phyloP scores from a whole-genome alignment of 2,797 vertebrate genomes.

The Molossus molossus region DNA sequence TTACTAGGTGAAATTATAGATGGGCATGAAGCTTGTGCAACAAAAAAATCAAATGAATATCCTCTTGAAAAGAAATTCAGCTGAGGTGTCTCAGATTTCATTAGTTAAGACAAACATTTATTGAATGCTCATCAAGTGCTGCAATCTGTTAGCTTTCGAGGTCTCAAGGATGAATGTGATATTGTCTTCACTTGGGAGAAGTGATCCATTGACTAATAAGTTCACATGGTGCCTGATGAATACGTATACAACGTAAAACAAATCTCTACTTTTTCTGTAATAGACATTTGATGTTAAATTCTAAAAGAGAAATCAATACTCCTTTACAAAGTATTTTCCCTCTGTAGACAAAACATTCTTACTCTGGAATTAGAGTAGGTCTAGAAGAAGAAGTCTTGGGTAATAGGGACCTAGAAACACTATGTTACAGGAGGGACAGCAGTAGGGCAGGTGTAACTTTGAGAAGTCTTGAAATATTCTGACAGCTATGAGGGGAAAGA shows the following conservation, averaged over 20 bases:
- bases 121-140: slow-evolving; percentile 35
- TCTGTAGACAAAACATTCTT: background rate
- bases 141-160: background rate
- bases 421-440: background rate
- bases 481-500: background rate
- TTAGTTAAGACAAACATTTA: slow-evolving; percentile 64
- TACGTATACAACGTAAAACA: background rate
- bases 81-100: slow-evolving; percentile 23
- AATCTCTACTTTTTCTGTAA: slow-evolving; percentile 1
- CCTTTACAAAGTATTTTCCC: slow-evolving; percentile 9
- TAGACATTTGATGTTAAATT: slow-evolving; percentile 48
- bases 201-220: background rate
- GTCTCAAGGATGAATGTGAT: background rate
- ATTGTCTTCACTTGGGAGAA: slow-evolving; percentile 14
- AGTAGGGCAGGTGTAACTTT: background rate
- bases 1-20: background rate
- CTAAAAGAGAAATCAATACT: slow-evolving; percentile 39
- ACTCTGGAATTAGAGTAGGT: background rate
- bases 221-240: background rate
- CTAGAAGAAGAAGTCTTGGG: background rate
- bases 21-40: background rate
- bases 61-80: background rate
- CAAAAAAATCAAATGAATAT: background rate
- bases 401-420: background rate
- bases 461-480: background rate